These are phyloP conservation scores for Xanthia icteritia DNA, from an alignment of 2,888 invertebrate species.

Conservation along the genomic window DNA sequence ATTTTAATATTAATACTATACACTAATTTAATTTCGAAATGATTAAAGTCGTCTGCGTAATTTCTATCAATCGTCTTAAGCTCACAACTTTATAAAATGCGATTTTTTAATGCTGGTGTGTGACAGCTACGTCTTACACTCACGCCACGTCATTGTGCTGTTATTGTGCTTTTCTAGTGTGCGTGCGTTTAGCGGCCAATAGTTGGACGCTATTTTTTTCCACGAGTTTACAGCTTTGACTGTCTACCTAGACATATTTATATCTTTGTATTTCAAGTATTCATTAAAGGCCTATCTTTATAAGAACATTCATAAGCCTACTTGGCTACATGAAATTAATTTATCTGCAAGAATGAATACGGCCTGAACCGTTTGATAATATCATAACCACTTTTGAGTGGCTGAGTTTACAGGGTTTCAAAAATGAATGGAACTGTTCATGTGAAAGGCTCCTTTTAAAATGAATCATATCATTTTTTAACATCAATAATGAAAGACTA, in stretches of 20 bases:
- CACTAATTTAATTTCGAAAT: not conserved
- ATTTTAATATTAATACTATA: not conserved
- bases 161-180: too few species aligned
- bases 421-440: conserved; percentile 44
- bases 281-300: conserved; percentile 21
- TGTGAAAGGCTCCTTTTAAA: conserved; percentile 26
- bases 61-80: not conserved
- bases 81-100: not conserved
- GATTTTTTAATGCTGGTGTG: too few species aligned
- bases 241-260: too few species aligned
- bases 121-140: too few species aligned
- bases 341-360: conserved; percentile 36
- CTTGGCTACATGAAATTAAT: conserved; percentile 45
- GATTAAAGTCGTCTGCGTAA: not conserved
- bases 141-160: too few species aligned
- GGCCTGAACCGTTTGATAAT: conserved; percentile 38
- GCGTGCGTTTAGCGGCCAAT: too few species aligned
- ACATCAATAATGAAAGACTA: conserved; percentile 38
- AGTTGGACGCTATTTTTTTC: too few species aligned
- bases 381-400: conserved; percentile 36
- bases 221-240: too few species aligned
- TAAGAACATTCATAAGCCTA: conserved; percentile 30
- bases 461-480: conserved; percentile 36
- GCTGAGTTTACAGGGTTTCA: conserved; percentile 24
- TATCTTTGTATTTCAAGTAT: conserved; percentile 1